These are phyloP conservation scores for Alca torda DNA, from an alignment of 2,797 vertebrate species.

Conservation along the genomic window DNA sequence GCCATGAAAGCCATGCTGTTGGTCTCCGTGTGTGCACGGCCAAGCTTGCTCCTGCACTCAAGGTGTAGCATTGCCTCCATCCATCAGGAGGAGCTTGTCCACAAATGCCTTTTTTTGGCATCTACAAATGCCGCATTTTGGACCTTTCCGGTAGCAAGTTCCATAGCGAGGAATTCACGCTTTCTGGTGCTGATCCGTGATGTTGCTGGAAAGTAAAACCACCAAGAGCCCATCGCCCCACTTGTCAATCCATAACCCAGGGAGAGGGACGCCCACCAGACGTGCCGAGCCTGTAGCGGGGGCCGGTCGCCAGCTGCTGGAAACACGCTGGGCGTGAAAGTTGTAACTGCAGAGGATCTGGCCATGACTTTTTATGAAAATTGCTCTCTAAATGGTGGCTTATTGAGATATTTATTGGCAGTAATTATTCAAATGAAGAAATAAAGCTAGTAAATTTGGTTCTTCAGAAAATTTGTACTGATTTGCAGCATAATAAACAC, in stretches of 20 bases:
- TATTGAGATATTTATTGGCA: conserved; percentile 12
- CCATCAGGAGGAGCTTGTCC: neutral
- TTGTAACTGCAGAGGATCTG: neutral
- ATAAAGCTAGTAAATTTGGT: neutral
- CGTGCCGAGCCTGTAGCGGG: neutral
- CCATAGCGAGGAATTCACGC: accelerated
- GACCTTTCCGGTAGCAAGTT: neutral
- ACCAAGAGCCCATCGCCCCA: neutral
- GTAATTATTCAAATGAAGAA: conserved; percentile 10
- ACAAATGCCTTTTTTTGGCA: too few relatives aligned
- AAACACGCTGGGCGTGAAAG: accelerated
- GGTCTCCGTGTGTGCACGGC: neutral
- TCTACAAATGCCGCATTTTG: neutral
- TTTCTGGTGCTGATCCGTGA: accelerated
- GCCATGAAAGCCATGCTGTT: neutral
- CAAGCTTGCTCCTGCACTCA: neutral
- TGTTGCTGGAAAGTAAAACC: neutral
- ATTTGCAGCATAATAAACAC: neutral
- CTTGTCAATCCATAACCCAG: too few relatives aligned
- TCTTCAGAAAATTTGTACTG: neutral
- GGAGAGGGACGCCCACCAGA: neutral
- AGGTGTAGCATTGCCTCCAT: neutral
- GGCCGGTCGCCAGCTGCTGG: neutral
- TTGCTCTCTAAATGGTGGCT: neutral
- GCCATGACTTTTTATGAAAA: neutral